Conservation (phyloP, 2,888 invertebrate species). For the Archaeoteleia sp. region DNA sequence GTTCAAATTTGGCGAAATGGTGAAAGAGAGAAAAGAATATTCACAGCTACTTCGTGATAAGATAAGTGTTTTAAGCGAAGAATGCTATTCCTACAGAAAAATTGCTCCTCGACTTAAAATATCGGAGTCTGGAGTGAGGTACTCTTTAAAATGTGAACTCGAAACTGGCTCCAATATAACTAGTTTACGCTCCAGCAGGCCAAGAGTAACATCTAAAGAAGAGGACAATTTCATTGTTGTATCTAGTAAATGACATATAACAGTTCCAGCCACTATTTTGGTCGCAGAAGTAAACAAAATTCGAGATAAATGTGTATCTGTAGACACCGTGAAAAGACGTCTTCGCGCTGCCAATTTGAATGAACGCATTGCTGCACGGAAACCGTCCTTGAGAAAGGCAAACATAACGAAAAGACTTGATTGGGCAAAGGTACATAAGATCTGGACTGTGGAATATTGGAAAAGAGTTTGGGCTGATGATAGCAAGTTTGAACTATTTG, state of each 20-base stretch:
- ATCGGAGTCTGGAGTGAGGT: no score
- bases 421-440: slow-evolving; percentile 49
- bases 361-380: slow-evolving; percentile 24
- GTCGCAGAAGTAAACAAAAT: no score
- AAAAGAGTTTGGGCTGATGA: slow-evolving; percentile 42
- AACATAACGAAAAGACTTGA: slow-evolving; percentile 35
- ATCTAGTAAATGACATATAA: slow-evolving; percentile 26
- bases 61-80: no score
- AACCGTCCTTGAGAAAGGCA: slow-evolving; percentile 18
- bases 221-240: slow-evolving; percentile 29
- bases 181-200: slow-evolving; percentile 31
- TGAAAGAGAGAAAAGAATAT: no score
- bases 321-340: slow-evolving; percentile 25
- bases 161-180: no score
- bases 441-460: slow-evolving; percentile 31
- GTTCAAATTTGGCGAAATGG: no score
- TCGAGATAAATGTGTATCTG: slow-evolving; percentile 28
- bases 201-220: slow-evolving; percentile 15
- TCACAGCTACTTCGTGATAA: no score
- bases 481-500: slow-evolving; percentile 44
- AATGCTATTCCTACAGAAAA: no score
- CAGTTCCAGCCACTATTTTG: no score
- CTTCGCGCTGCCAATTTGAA: slow-evolving; percentile 41
- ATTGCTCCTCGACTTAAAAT: no score
- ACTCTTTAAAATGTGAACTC: no score